Percentiles rank a stretch among this genome's conserved stretches.
Evolutionary conservation across 2,888 invertebrate species (phyloP).

Genomic region (Catocala sponsa): DNA sequence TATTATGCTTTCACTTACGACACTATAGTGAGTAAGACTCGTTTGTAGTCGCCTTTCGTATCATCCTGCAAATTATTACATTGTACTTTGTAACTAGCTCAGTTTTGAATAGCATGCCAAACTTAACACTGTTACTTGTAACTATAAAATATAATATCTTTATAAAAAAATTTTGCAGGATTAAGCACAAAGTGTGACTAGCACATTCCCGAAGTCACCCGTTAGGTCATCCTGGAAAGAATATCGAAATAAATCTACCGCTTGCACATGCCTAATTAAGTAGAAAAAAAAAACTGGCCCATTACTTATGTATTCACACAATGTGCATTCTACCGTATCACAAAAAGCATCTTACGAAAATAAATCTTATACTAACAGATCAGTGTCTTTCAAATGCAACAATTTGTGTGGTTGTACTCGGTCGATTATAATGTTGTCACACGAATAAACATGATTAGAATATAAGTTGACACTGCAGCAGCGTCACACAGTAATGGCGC

Average conservation of each 20-base stretch:
- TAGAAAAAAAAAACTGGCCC: constrained; percentile 74
- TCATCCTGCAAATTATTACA: constrained; percentile 90
- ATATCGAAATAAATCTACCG: constrained; percentile 74
- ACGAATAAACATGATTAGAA: constrained; percentile 41
- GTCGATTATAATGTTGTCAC: constrained; percentile 47
- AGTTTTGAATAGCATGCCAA: constrained; percentile 67
- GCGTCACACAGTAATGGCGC: constrained; percentile 62
- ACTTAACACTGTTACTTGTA: constrained; percentile 58
- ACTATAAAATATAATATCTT: constrained; percentile 61
- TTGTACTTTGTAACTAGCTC: constrained; percentile 69
- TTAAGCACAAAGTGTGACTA: constrained; percentile 88
- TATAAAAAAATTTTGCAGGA: constrained; percentile 71
- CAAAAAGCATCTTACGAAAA: constrained; percentile 58
- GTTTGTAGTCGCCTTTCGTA: constrained; percentile 91
- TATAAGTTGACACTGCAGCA: constrained; percentile 62
- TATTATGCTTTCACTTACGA: constrained; percentile 77
- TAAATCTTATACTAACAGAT: constrained; percentile 60
- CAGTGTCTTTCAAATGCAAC: constrained; percentile 75
- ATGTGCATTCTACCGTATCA: constrained; percentile 64
- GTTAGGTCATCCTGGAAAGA: constrained; percentile 90
- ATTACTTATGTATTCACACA: constrained; percentile 70
- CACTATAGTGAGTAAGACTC: constrained; percentile 89
- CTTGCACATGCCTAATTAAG: constrained; percentile 64
- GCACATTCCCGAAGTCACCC: constrained; percentile 90
- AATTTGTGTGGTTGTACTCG: constrained; percentile 52